Evolutionary conservation across 1,140 invertebrate genomes (phyloP), one percentile per base, ranked within the genome.

Genomic region (Asbolus verrucosus): DNA sequence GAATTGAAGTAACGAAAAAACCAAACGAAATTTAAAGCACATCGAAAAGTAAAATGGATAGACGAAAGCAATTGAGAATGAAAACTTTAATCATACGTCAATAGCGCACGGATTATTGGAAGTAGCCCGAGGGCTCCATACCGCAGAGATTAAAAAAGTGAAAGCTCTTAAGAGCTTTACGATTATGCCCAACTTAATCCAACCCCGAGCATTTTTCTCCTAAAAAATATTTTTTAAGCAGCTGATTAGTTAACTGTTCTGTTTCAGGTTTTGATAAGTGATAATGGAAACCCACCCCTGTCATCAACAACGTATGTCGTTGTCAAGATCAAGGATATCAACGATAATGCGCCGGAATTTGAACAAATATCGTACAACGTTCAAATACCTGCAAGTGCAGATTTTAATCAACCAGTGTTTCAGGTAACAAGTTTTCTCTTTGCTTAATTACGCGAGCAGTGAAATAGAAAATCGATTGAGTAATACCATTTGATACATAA

Each of bases 311-410:
- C 93, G 8, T 87, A 93, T 68, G 91, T 98, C 24, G 87, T 94
- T 16, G 87, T 98, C 33, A 84, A 87, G 61, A 90, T 98, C 5
- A 84, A 87, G 14, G 94, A 97, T 82, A 84, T 93, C 66, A 96
- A 97, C 83, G 95, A 97, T 81, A 88, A 93, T 77, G 85, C 86
- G 33, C 94, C 93, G 0, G 87, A 89, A 73, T 96, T 96, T 81
- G 88, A 91, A 73, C 90, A 94, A 76, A 87, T 88, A 60, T 89
- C 91, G 71, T 94, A 95, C 82, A 90, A 91, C 72, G 86, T 96
- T 62, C 88, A 87, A 77, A 89, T 95, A 71, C 93, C 92, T 9
- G 89, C 87, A 3, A 84, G 83, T 16, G 79, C 83, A 71, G 70
- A 80, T 14, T 82, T 83, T 36, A 86, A 89, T 67, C 83, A 86